Evolutionary conservation across 2,797 vertebrate genomes (phyloP), one percentile per base, ranked within the genome.

Genomic region (Otolemur crassicaudatus): DNA sequence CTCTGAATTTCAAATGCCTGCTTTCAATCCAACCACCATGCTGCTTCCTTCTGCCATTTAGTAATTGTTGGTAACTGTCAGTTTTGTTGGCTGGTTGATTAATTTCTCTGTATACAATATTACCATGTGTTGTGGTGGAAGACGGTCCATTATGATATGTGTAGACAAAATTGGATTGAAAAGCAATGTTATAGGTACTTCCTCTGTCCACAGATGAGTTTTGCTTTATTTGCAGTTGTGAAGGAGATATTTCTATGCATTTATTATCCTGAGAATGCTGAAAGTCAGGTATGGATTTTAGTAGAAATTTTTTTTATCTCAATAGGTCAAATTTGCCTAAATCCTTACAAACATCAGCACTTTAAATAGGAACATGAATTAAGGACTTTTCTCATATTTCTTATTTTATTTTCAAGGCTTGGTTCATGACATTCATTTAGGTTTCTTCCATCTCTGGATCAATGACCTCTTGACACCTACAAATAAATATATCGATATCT

Each of bases 291-390:
- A 70, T 60, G 25, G 2, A 58, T 87, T 95, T 90, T 63, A 65
- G 31, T 29, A 23, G 11, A 85, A 83, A 67, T 85, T n/a, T 80
- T 85, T 89, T n/a, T 97, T 90, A 79, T 69, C 84, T 93, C 43
- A 88, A 72, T 12, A 92, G 56, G 25, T 87, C 40, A 53, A 37
- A 60, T 86, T 94, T 92, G 10, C 75, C 60, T 92, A 76, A 86
- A 58, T 89, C 14, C 27, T 82, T 83, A 34, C 58, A 67, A 86
- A 53, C 77, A 88, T 70, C 22, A 85, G 3, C 31, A 69, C 40
- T 22, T 67, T 90, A 40, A 80, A 29, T 3, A 53, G 29, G 20
- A 82, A 86, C 37, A 90, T 58, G 43, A 87, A 80, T 31, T 81
- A 29, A 76, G 29, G 40, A 77, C 22, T 5, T 11, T 19, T 87